Percentiles rank a stretch among this genome's conserved stretches.
phyloP scores from a whole-genome alignment of 2,797 vertebrate genomes.

The Siniperca scherzeri region DNA sequence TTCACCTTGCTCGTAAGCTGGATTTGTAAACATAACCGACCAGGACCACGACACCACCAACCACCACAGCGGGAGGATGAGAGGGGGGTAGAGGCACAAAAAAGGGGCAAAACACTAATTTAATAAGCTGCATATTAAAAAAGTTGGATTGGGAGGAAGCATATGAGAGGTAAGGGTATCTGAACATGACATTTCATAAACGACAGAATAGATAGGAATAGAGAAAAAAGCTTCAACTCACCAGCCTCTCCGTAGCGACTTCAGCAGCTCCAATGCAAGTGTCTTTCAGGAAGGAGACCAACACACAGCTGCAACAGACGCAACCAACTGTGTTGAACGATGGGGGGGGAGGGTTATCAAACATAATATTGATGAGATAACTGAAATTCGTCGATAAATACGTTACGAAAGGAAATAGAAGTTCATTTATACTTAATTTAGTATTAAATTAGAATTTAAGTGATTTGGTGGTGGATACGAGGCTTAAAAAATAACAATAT shows the following conservation, averaged over 20 bases:
- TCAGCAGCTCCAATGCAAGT: constrained; percentile 57
- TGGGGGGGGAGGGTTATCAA: constrained; percentile 36
- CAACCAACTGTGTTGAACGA: constrained; percentile 64
- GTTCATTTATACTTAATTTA: rapidly evolving
- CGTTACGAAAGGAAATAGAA: rapidly evolving
- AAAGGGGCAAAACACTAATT: constrained; percentile 40
- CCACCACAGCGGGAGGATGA: constrained; percentile 50
- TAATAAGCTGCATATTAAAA: constrained; percentile 1
- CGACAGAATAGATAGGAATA: neutral
- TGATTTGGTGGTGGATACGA: rapidly evolving
- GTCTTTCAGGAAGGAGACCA: constrained; percentile 81
- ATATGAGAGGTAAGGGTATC: rapidly evolving
- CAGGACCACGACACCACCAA: constrained; percentile 58
- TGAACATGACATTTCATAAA: neutral
- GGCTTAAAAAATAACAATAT: neutral
- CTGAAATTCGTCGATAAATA: rapidly evolving
- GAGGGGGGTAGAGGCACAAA: constrained; percentile 29
- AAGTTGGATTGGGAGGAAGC: rapidly evolving
- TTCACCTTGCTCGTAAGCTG: constrained; percentile 28
- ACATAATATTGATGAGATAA: neutral
- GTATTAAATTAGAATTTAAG: rapidly evolving
- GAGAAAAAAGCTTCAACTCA: constrained; percentile 54
- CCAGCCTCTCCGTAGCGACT: constrained; percentile 34
- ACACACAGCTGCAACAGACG: constrained; percentile 82
- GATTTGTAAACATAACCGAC: constrained; percentile 76